Evolutionary conservation across 2,797 vertebrate species (phyloP), one percentile per base, ranked within the genome.

Genomic region (Echiichthys vipera): DNA sequence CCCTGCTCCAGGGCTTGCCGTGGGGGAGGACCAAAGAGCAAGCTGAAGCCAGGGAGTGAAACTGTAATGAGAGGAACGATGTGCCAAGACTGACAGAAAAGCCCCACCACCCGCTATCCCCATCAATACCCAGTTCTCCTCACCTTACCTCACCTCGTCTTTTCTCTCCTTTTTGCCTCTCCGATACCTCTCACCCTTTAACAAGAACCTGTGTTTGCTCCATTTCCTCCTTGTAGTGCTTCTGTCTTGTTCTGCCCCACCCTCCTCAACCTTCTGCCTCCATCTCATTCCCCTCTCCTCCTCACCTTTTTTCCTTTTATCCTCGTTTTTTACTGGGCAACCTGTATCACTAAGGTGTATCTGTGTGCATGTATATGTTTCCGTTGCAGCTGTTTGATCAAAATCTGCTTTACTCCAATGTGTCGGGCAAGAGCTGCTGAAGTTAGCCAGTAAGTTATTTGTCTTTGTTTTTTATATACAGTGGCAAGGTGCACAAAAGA

Each of bases 1-100:
- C 90, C 89, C 80, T 86, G 91, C 92, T 91, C 71, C 81, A 65
- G 91, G 91, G 85, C 88, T 89, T 82, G 91, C 91, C 83, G 84
- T 86, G 81, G 92, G 91, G 90, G 87, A 89, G 85, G 88, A 89
- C 84, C 84, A 85, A 64, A 88, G 86, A 80, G 84, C 86, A 77
- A 77, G 57, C 80, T 53, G 73, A 69, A 89, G 90, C 84, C 69
- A 18, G 87, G 73, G 65, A 88, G 88, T 79, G 88, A 88, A 89
- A 89, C 80, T 80, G 81, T 92, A 92, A 93, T 92, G 91, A 93
- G 91, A 85, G 64, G 51, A 82, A 77, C 77, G 81, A 90, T 88
- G 89, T 87, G 88, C 85, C 80, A 85, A 69, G 87, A 83, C 83
- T 89, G 90, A 90, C 88, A 90, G 84, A 91, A 43, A 57, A 89